Percentiles rank a stretch among this genome's conserved stretches.
These are phyloP conservation scores for Diadumene lineata DNA, from an alignment of 92 coral and sea anemone genomes.

Conservation along the genomic window DNA sequence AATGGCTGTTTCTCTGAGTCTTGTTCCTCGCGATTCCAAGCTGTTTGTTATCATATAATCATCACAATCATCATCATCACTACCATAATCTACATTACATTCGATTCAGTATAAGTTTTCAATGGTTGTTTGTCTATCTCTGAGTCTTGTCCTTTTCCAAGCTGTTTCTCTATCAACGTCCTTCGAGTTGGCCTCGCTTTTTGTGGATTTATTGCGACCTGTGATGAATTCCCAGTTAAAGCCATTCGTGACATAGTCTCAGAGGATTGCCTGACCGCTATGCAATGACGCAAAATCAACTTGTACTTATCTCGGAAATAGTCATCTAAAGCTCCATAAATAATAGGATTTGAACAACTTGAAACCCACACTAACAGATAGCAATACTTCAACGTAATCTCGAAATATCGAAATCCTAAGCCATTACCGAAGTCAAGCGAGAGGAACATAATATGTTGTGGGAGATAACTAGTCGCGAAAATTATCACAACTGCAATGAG, in stretches of 20 bases:
- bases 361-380: conserved; percentile 50
- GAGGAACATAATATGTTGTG: conserved; percentile 50
- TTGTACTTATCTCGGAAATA: conserved; percentile 42
- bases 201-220: conserved; percentile 15
- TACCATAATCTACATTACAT: background rate
- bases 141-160: background rate
- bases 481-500: conserved; percentile 37
- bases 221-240: conserved; percentile 24
- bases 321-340: conserved; percentile 53
- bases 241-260: conserved; percentile 15
- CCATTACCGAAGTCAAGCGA: conserved; percentile 49
- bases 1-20: too few species aligned
- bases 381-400: conserved; percentile 42
- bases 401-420: conserved; percentile 39
- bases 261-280: conserved; percentile 29
- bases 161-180: conserved; percentile 8
- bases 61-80: background rate
- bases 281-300: conserved; percentile 31
- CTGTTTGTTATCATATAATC: too few species aligned
- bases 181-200: conserved; percentile 1
- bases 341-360: conserved; percentile 49
- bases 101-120: background rate
- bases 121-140: conserved; percentile 5
- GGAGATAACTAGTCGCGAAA: conserved; percentile 42
- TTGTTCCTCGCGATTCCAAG: too few species aligned